These are phyloP conservation scores for Cryptocephalus moraei DNA, from an alignment of 2,888 invertebrate species.

Conservation along the genomic window DNA sequence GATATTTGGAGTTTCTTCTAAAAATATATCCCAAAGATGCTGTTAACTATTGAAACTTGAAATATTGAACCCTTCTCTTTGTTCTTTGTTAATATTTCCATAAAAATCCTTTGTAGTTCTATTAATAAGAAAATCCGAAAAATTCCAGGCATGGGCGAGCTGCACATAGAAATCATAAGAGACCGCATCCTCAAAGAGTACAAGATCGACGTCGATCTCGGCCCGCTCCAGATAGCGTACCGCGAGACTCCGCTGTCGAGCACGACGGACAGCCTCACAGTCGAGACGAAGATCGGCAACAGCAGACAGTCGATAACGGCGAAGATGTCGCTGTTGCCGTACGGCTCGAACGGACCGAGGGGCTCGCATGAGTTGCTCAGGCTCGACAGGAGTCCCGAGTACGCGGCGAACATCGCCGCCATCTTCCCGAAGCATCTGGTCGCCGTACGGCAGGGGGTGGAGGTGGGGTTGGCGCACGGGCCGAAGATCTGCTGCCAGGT, in stretches of 20 bases:
- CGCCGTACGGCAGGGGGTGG: constrained; percentile 63
- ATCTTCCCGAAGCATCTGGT: constrained; percentile 56
- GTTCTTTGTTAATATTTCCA: too few relatives aligned
- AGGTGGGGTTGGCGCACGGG: constrained; percentile 63
- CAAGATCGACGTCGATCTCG: constrained; percentile 80
- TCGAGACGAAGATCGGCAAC: constrained; percentile 56
- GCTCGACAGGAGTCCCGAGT: constrained; percentile 57
- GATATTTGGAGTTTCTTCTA: too few relatives aligned
- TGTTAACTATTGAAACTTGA: too few relatives aligned
- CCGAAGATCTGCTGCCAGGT: constrained; percentile 80
- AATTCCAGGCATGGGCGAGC: constrained; percentile 87
- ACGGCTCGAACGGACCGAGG: constrained; percentile 18
- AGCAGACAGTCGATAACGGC: constrained; percentile 51
- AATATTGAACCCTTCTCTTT: too few relatives aligned
- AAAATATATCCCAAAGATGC: too few relatives aligned
- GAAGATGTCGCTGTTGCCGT: constrained; percentile 50
- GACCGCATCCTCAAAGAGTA: constrained; percentile 82
- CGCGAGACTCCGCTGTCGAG: constrained; percentile 56
- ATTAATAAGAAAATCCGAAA: too few relatives aligned
- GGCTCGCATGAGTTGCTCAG: constrained; percentile 35
- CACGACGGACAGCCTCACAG: constrained; percentile 39
- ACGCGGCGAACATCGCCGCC: constrained; percentile 53
- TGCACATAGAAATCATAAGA: constrained; percentile 89
- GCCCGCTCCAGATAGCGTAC: constrained; percentile 87
- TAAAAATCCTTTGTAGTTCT: too few relatives aligned